Conservation (phyloP, 2,113 vertebrate species). For the Platichthys stellatus region DNA sequence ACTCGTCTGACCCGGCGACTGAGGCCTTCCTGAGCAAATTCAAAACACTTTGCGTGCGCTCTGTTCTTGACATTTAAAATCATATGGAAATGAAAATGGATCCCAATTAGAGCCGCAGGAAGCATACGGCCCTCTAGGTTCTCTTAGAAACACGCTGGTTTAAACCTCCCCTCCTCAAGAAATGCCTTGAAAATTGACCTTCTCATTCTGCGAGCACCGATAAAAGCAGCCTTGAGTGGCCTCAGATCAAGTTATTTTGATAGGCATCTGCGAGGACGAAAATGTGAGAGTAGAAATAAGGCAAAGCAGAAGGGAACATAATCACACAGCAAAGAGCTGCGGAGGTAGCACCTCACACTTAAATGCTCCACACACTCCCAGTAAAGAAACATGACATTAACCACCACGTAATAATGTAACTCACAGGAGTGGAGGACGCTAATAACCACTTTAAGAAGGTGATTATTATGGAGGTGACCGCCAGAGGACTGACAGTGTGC, state of each 20-base stretch:
- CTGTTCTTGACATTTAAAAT: slow-evolving; percentile 78
- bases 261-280: slow-evolving; percentile 42
- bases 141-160: slow-evolving; percentile 60
- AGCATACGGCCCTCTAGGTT: slow-evolving; percentile 39
- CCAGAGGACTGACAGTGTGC: slow-evolving; percentile 38
- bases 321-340: slow-evolving; percentile 35
- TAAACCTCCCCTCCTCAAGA: slow-evolving; percentile 26
- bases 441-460: slow-evolving; percentile 59
- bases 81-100: slow-evolving; percentile 71
- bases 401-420: slow-evolving; percentile 64
- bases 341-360: slow-evolving; percentile 37
- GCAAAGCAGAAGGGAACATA: slow-evolving; percentile 28
- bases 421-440: slow-evolving; percentile 59
- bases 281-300: slow-evolving; percentile 60
- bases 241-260: slow-evolving; percentile 62
- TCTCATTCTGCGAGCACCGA: slow-evolving; percentile 39
- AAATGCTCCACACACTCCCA: slow-evolving; percentile 29
- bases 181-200: slow-evolving; percentile 71
- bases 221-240: slow-evolving; percentile 67
- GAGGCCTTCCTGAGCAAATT: slow-evolving; percentile 50
- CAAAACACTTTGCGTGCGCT: slow-evolving; percentile 62
- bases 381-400: slow-evolving; percentile 70
- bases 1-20: slow-evolving; percentile 33
- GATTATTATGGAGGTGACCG: slow-evolving; percentile 55
- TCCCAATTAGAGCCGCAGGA: slow-evolving; percentile 69